Conservation (phyloP, 2,888 invertebrate genomes). For the Lithophane semibrunnea region DNA sequence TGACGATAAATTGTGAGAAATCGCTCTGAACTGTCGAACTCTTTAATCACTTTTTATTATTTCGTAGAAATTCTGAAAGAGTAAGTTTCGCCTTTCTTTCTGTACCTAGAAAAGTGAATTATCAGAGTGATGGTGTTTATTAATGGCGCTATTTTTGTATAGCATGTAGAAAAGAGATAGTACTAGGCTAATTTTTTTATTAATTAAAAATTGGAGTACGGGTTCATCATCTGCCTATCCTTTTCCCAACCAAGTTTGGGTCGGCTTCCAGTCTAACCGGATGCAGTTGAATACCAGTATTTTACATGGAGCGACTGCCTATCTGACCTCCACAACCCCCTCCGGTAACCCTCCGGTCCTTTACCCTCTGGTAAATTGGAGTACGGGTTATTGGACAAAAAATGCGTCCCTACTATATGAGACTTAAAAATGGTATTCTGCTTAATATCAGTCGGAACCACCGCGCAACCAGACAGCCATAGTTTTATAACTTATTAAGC, state of each 20-base stretch:
- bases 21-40: background rate
- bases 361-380: too few species aligned
- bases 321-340: too few species aligned
- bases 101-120: background rate
- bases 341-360: too few species aligned
- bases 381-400: background rate
- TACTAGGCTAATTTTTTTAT: background rate
- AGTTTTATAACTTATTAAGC: background rate
- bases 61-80: background rate
- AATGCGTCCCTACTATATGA: background rate
- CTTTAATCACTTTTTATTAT: constrained; percentile 21
- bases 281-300: too few species aligned
- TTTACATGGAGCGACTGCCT: too few species aligned
- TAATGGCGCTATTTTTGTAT: too few species aligned
- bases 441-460: background rate
- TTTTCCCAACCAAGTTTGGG: too few species aligned
- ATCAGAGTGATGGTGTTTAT: background rate
- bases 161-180: background rate
- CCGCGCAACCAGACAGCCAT: background rate
- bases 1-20: constrained; percentile 34
- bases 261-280: too few species aligned
- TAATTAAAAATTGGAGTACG: background rate
- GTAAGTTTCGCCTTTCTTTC: too few species aligned
- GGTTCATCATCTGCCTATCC: too few species aligned
- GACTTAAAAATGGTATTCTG: background rate